Evolutionary conservation across 2,797 vertebrate species (phyloP), one percentile per base, ranked within the genome.

Genomic region (Danionella dracula): DNA sequence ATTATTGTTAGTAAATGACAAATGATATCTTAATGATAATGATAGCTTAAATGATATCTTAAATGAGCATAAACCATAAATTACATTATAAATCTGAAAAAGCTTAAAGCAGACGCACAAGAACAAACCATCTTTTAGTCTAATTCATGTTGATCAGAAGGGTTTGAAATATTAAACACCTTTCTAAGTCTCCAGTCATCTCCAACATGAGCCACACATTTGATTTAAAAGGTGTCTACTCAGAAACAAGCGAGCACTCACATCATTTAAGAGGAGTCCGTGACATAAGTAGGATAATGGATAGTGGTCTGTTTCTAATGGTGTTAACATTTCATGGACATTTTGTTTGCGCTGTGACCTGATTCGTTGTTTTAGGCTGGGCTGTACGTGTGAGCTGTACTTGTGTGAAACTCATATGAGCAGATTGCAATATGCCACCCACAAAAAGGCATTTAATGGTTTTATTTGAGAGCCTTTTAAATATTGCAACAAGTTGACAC

Each of bases 221-320:
- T 65, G n/a, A 49, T 27, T 31, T 45, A 32, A 63, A 44, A 63
- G 50, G 23, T 19, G 0, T n/a, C 10, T 46, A 29, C 62, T 54
- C 4, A 8, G 54, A 54, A 65, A 35, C 41, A 66, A 53, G 20
- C 10, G 21, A 38, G 27, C 10, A 7, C 38, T 44, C 29, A 42
- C 62, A 38, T 66, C 13, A 19, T 13, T 19, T 13, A 10, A 65
- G 50, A 56, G 51, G 50, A 45, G 41, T 56, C 62, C 11, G 6
- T 66, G 62, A 66, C 62, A 56, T 56, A 55, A 45, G 31, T 38
- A 29, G 32, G 62, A 66, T 66, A 66, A 66, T 56, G 32, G 51
- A 66, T 41, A 20, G 19, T 15, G 62, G 46, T 55, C 15, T 27
- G 51, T 56, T 13, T 34, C 50, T 55, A 55, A 46, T 46, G 41